Conservation (phyloP, 2,797 vertebrate species). For the Enteromius fasciolatus region DNA sequence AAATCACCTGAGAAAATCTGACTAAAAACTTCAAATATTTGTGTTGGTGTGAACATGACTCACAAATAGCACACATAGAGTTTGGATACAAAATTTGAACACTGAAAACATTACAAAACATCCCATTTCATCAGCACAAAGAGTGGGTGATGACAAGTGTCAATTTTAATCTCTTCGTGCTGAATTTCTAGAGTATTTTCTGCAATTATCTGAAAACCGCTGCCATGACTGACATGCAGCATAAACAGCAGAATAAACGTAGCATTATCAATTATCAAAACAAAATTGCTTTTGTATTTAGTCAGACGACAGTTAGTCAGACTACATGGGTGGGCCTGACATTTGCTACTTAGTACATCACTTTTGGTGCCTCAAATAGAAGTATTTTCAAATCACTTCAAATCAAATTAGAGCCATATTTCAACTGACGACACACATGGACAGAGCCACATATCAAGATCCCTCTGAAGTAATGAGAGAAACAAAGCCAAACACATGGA, state of each 20-base stretch:
- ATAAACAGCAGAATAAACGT: constrained; percentile 33
- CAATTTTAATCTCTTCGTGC: constrained; percentile 14
- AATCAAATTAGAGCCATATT: constrained; percentile 49
- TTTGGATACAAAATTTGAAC: not conserved
- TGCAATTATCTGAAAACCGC: constrained; percentile 48
- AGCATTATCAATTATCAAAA: constrained; percentile 28
- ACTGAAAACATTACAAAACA: not conserved
- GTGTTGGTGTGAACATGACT: not conserved
- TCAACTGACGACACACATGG: constrained; percentile 20
- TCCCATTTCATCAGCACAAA: not conserved
- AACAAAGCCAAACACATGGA: constrained; percentile 56
- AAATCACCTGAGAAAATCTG: not conserved
- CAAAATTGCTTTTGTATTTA: constrained; percentile 45
- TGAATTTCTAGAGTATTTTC: constrained; percentile 46
- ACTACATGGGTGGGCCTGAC: constrained; percentile 35
- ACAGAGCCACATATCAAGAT: constrained; percentile 32
- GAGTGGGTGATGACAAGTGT: not conserved
- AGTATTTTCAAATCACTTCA: constrained; percentile 43
- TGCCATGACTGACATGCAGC: constrained; percentile 38
- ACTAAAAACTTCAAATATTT: not conserved
- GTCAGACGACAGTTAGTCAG: constrained; percentile 25
- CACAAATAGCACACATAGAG: not conserved
- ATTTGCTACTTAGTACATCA: constrained; percentile 23
- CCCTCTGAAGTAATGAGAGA: constrained; percentile 47
- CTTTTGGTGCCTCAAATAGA: constrained; percentile 34